Percentiles rank a stretch among this genome's conserved stretches.
phyloP scores from a whole-genome alignment of 2,113 vertebrate species.

The Phalacrocorax aristotelis region DNA sequence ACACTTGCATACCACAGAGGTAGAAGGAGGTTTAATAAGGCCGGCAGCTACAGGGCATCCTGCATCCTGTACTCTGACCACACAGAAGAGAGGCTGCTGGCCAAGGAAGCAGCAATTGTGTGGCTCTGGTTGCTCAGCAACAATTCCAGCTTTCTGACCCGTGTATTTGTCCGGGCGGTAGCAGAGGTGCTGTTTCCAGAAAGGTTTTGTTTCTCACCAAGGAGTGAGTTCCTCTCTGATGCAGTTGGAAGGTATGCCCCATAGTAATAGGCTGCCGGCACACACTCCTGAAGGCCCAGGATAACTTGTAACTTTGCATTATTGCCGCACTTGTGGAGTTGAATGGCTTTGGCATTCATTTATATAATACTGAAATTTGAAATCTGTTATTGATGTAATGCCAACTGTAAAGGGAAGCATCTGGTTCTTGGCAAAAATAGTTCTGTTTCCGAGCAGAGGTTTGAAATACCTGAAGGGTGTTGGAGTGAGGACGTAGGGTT shows the following conservation, averaged over 20 bases:
- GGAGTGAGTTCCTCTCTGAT: not conserved
- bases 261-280: rapidly evolving
- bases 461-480: not conserved
- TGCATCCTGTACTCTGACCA: not conserved
- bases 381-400: not conserved
- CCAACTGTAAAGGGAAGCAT: not conserved
- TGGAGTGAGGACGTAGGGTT: not conserved
- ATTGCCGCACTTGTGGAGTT: not conserved
- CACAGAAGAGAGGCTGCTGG: not conserved
- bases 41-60: not conserved
- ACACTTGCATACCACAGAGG: not conserved
- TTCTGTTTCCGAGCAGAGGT: not conserved
- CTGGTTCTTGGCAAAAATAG: not conserved
- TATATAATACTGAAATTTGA: not conserved
- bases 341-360: not conserved
- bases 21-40: not conserved
- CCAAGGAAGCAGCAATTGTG: not conserved
- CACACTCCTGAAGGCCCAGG: not conserved
- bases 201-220: not conserved
- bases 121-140: not conserved
- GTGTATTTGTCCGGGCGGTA: not conserved
- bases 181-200: not conserved
- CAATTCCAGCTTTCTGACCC: not conserved
- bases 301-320: not conserved
- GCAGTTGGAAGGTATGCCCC: rapidly evolving